Percentiles rank a stretch among this genome's conserved stretches.
phyloP scores from a whole-genome alignment of 2,797 vertebrate species.

The Tauraco hartlaubi region DNA sequence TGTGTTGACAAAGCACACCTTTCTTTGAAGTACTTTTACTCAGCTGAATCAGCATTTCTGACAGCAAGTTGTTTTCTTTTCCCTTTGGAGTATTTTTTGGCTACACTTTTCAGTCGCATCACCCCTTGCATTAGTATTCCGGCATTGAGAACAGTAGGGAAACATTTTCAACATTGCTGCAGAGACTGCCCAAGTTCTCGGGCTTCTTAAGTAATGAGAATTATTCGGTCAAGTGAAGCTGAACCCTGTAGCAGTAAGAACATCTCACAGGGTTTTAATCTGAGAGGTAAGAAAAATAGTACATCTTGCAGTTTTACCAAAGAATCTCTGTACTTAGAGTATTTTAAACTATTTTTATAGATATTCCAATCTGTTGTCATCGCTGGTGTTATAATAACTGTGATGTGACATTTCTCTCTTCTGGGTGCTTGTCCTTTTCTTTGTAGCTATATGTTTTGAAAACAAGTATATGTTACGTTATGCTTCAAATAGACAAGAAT shows the following conservation, averaged over 20 bases:
- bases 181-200: slow-evolving; percentile 1
- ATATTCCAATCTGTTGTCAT: neutral
- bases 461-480: neutral
- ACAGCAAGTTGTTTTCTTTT: neutral
- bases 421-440: neutral
- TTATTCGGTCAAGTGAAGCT: neutral
- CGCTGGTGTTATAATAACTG: neutral
- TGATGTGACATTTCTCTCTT: neutral
- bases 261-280: neutral
- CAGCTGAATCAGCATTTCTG: slow-evolving; percentile 6
- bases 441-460: neutral
- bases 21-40: neutral
- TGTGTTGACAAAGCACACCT: neutral
- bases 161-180: neutral
- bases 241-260: neutral
- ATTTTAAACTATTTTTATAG: neutral
- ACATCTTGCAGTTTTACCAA: neutral
- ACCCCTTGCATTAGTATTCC: slow-evolving; percentile 34
- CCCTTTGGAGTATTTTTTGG: neutral
- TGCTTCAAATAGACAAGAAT: neutral
- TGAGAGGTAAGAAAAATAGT: neutral
- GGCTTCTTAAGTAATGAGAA: neutral
- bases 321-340: neutral
- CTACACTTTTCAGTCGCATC: neutral
- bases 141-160: neutral